These are phyloP conservation scores for Cavia porcellus DNA, from an alignment of 2,113 vertebrate genomes.

Conservation along the genomic window DNA sequence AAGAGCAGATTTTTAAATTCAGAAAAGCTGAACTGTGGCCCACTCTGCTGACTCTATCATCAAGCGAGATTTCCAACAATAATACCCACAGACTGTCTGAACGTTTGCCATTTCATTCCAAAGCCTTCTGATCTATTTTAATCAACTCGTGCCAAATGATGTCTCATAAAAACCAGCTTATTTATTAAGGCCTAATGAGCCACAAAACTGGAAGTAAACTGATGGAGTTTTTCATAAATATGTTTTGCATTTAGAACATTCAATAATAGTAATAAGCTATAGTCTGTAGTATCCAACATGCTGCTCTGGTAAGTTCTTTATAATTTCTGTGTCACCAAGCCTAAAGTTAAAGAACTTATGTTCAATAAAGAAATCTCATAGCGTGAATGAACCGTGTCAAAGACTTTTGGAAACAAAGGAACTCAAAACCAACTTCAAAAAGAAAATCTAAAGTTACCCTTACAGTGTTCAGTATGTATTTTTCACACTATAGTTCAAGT, in stretches of 20 bases:
- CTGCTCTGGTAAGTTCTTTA: not conserved
- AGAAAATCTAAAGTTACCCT: conserved; percentile 6
- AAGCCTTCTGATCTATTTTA: conserved; percentile 48
- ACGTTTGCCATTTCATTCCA: conserved; percentile 41
- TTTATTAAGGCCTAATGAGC: conserved; percentile 43
- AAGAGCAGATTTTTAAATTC: not conserved
- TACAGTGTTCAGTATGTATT: not conserved
- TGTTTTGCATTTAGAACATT: not conserved
- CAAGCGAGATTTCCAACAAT: conserved; percentile 43
- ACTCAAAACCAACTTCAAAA: conserved; percentile 23
- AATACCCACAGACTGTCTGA: conserved; percentile 64
- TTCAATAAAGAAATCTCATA: not conserved
- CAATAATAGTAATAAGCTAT: not conserved
- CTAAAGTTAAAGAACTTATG: not conserved
- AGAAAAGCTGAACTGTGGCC: not conserved
- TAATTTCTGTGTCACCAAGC: not conserved
- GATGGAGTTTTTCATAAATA: not conserved
- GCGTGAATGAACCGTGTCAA: not conserved
- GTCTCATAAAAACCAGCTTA: conserved; percentile 49
- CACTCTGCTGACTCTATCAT: not conserved
- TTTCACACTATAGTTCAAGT: not conserved
- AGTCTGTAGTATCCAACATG: not conserved
- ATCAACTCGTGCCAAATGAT: conserved; percentile 51
- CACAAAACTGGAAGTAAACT: conserved; percentile 60
- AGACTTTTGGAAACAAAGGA: not conserved